Conservation (phyloP, 2,797 vertebrate species). For the Glossophaga mutica region DNA sequence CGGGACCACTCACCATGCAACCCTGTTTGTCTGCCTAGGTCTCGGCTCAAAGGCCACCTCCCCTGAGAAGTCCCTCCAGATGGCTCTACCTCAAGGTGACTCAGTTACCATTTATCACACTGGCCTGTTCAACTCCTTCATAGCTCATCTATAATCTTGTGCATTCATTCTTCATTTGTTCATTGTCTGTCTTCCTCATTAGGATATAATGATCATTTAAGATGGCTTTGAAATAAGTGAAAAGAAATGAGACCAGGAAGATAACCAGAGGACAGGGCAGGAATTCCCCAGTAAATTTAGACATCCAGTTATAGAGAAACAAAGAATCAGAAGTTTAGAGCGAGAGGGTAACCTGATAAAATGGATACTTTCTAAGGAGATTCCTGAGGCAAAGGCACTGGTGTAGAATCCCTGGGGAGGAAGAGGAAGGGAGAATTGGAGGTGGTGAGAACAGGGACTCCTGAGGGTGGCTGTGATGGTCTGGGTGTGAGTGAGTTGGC, state of each 20-base stretch:
- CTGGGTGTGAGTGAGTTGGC: too few relatives aligned
- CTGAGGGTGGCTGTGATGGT: not conserved
- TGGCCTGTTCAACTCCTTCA: not conserved
- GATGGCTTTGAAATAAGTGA: not conserved
- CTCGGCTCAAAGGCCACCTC: not conserved
- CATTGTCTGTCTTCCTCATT: not conserved
- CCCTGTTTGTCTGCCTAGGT: not conserved
- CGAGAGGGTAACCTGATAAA: not conserved
- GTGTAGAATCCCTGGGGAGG: not conserved
- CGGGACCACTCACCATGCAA: not conserved
- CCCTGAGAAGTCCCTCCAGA: not conserved
- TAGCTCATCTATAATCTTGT: not conserved
- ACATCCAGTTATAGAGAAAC: not conserved
- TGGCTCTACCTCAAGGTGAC: not conserved
- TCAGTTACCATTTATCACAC: not conserved
- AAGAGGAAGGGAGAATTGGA: not conserved
- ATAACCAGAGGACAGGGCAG: not conserved
- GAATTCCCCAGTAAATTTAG: not conserved
- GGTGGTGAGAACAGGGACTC: not conserved
- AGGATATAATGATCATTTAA: not conserved
- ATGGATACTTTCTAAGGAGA: not conserved
- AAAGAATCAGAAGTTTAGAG: not conserved
- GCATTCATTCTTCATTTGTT: not conserved
- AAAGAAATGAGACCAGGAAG: not conserved
- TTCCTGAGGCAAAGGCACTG: not conserved